phyloP scores from a whole-genome alignment of 2,797 vertebrate species.

The Schizopygopsis malacanthus region DNA sequence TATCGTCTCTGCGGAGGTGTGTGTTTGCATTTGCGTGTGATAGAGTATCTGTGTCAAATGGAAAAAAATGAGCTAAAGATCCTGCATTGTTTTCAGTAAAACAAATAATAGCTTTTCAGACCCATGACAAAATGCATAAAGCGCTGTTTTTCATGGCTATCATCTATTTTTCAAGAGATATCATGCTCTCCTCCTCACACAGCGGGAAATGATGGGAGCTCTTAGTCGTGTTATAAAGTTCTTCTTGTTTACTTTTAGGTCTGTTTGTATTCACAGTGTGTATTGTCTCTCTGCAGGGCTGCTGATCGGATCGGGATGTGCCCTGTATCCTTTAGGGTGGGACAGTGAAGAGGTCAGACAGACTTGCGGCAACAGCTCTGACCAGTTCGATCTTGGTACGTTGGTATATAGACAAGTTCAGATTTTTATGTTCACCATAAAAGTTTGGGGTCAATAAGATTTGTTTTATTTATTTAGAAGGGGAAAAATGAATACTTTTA shows the following conservation, averaged over 20 bases:
- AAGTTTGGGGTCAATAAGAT: neutral
- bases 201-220: neutral
- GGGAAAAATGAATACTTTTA: neutral
- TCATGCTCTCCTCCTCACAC: neutral
- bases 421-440: neutral
- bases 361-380: conserved; percentile 84
- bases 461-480: neutral
- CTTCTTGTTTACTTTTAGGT: neutral
- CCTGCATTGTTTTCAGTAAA: conserved; percentile 4
- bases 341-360: conserved; percentile 88
- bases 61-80: conserved; percentile 9
- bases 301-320: conserved; percentile 86
- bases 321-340: conserved; percentile 89
- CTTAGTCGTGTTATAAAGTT: neutral
- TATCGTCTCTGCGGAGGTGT: neutral
- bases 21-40: conserved; percentile 10
- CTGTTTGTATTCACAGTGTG: conserved; percentile 29
- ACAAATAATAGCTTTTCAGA: conserved; percentile 22
- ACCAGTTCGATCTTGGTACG: conserved; percentile 86
- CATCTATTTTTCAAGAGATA: conserved; percentile 27
- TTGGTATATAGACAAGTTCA: neutral
- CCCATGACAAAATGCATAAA: neutral
- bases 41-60: conserved; percentile 23
- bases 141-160: neutral
- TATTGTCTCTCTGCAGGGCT: conserved; percentile 73